A percentile compares a stretch with the other conserved stretches of the same genome.
These are phyloP conservation scores for Anguilla marmorata DNA, from an alignment of 2,797 vertebrate species.

Conservation along the genomic window DNA sequence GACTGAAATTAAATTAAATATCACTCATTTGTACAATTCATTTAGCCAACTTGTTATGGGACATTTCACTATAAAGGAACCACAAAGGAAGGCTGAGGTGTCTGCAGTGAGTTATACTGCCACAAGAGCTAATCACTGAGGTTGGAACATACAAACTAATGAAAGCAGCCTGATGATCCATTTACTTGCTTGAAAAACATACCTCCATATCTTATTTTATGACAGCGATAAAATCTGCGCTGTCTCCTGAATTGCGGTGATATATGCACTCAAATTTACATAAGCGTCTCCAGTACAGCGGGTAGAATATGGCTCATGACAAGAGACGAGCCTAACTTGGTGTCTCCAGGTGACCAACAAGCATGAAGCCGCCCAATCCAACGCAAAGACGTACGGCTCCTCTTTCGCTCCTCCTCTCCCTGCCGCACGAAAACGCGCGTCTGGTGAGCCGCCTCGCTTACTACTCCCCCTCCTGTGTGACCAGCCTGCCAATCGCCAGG, in stretches of 20 bases:
- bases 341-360: not conserved
- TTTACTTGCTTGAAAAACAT: constrained; percentile 68
- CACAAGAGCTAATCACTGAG: constrained; percentile 61
- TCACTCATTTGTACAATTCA: constrained; percentile 32
- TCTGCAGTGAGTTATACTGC: constrained; percentile 49
- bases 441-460: not conserved
- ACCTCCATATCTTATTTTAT: constrained; percentile 73
- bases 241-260: constrained; percentile 71
- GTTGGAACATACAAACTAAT: constrained; percentile 63
- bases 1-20: constrained; percentile 45
- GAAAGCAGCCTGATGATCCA: constrained; percentile 52
- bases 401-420: not conserved
- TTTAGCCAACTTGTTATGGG: constrained; percentile 14
- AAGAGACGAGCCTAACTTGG: constrained; percentile 49
- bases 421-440: not conserved
- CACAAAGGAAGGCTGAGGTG: constrained; percentile 49
- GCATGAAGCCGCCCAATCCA: not conserved
- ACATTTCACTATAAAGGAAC: constrained; percentile 41
- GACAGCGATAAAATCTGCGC: constrained; percentile 72
- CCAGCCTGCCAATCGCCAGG: constrained; percentile 15
- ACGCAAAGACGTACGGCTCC: not conserved
- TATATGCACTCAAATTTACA: constrained; percentile 69
- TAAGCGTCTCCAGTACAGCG: constrained; percentile 55
- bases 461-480: not conserved
- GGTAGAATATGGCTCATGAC: constrained; percentile 67